Evolutionary conservation across 2,113 vertebrate species (phyloP), one percentile per base, ranked within the genome.

Genomic region (Crotophaga sulcirostris): DNA sequence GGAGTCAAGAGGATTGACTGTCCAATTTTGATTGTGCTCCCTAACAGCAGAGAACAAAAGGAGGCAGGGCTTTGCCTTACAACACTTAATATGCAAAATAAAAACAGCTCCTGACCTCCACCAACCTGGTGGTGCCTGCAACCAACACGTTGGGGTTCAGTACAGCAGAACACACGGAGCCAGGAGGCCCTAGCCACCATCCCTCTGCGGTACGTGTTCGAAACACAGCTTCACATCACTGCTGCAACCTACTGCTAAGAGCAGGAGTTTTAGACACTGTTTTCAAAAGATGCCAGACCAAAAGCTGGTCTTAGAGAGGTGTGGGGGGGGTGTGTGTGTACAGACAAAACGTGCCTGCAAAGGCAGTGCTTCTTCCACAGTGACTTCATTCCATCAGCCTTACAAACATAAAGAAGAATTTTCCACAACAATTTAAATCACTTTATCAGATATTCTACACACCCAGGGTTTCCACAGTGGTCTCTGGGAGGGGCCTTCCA

Each of bases 121-220:
- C 45, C 49, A 73, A 26, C 21, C 40, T 58, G n/a, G 13, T 16
- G 15, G 0, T 40, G 13, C 67, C 51, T 51, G 38, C 9, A 28
- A 52, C 64, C 49, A 11, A 19, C 42, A 33, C 75, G 17, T 0
- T 52, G 33, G 34, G 24, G 40, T 52, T 74, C 72, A 42, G n/a
- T 5, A 64, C 6, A 62, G 47, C 17, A 42, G 28, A 36, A 66
- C 1, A 2, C n/a, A 45, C 8, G 28, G 12, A 83, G 16, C 11
- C 11, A 14, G 17, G 34, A 73, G 63, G 88, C 28, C 7, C 23
- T 3, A 13, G 17, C 16, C n/a, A n/a, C 28, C 11, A 28, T 67
- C 40, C 31, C 24, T 45, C 55, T 51, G 15, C 0, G 0, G 42
- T 1, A n/a, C n/a, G 3, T 0, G 1, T 44, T 10, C 19, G 49